These are phyloP conservation scores for Halocaridina rubra DNA, from an alignment of 2,888 invertebrate species.

Conservation along the genomic window DNA sequence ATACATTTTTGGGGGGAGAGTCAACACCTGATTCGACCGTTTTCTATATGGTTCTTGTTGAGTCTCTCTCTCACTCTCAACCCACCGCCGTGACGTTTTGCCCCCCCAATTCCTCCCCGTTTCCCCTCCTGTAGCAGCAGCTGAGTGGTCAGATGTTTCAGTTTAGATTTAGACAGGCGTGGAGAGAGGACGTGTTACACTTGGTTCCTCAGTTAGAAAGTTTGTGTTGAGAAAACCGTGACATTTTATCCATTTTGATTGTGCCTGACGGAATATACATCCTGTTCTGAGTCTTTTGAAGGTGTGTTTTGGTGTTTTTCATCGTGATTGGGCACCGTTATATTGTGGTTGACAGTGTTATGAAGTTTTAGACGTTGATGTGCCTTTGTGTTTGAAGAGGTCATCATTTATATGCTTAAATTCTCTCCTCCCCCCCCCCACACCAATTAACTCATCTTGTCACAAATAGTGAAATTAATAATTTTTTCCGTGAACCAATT, in stretches of 20 bases:
- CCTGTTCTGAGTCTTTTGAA: slow-evolving; percentile 27
- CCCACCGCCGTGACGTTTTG: too few relatives aligned
- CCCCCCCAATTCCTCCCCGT: too few relatives aligned
- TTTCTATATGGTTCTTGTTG: slow-evolving; percentile 44
- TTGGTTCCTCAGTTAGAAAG: slow-evolving; percentile 24
- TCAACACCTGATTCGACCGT: slow-evolving; percentile 41
- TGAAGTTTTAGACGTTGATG: not conserved
- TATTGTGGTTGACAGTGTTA: not conserved
- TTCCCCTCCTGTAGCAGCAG: slow-evolving; percentile 47
- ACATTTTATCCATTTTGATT: slow-evolving; percentile 21
- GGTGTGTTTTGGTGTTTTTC: slow-evolving; percentile 30
- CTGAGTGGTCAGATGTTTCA: slow-evolving; percentile 55
- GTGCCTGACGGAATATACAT: slow-evolving; percentile 17
- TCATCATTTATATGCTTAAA: too few relatives aligned
- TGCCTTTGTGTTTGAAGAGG: not conserved
- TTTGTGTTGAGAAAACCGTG: slow-evolving; percentile 36
- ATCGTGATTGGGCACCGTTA: too few relatives aligned
- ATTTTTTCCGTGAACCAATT: too few relatives aligned
- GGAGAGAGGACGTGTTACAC: slow-evolving; percentile 24
- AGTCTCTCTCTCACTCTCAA: too few relatives aligned
- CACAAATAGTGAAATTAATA: too few relatives aligned
- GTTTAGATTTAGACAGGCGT: slow-evolving; percentile 41
- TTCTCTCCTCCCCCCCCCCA: too few relatives aligned
- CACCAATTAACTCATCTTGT: too few relatives aligned
- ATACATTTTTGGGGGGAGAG: slow-evolving; percentile 9